phyloP scores from a whole-genome alignment of 2,113 vertebrate species.

The Noturus placidus region DNA sequence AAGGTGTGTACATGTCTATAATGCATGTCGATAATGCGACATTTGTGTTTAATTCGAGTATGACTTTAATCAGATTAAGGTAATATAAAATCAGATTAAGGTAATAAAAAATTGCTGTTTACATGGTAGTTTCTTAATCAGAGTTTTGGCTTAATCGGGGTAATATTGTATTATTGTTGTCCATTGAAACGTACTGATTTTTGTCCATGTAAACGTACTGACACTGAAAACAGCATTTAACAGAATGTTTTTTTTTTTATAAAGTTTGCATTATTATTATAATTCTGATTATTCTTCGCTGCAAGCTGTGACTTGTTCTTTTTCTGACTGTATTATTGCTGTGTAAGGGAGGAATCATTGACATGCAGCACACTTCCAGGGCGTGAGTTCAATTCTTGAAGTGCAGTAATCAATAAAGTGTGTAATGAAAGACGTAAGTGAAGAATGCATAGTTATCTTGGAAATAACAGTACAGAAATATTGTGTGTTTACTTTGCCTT shows the following conservation, averaged over 20 bases:
- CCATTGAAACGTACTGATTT: too few relatives aligned
- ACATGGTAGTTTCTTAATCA: too few relatives aligned
- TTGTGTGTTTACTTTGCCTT: neutral
- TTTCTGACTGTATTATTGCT: slow-evolving; percentile 17
- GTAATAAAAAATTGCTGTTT: too few relatives aligned
- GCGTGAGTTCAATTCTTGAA: slow-evolving; percentile 47
- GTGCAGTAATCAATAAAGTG: slow-evolving; percentile 70
- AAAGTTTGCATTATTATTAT: neutral
- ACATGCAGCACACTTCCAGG: slow-evolving; percentile 17
- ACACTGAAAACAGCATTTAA: neutral
- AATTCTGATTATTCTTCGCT: neutral
- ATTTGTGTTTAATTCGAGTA: too few relatives aligned
- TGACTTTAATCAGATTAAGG: too few relatives aligned
- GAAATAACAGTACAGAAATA: neutral
- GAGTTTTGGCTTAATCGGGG: too few relatives aligned
- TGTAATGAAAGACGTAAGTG: slow-evolving; percentile 63
- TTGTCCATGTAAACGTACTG: too few relatives aligned
- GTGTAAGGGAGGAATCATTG: slow-evolving; percentile 18
- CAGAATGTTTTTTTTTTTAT: neutral
- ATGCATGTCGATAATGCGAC: too few relatives aligned
- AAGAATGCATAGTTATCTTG: neutral
- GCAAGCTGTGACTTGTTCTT: neutral
- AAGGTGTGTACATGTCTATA: too few relatives aligned
- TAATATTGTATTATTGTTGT: too few relatives aligned
- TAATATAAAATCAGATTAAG: too few relatives aligned